phyloP scores from a whole-genome alignment of 2,113 vertebrate genomes.

The Pteropus alecto region DNA sequence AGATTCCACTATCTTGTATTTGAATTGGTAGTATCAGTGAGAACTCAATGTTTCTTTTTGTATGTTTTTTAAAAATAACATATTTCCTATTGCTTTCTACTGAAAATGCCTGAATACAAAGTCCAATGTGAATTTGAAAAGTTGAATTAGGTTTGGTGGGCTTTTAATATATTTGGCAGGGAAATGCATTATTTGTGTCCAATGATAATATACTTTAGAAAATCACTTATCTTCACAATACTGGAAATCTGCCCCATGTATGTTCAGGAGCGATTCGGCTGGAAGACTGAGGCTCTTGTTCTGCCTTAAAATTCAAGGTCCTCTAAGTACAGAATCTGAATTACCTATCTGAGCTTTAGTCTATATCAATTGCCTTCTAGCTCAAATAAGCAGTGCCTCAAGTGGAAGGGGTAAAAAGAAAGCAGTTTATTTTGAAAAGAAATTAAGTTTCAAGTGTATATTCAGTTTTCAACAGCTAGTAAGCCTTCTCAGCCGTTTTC shows the following conservation, averaged over 20 bases:
- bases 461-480: not conserved
- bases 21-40: not conserved
- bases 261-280: conserved; percentile 41
- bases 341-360: not conserved
- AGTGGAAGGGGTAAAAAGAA: not conserved
- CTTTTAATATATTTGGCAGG: not conserved
- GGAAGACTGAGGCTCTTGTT: not conserved
- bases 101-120: not conserved
- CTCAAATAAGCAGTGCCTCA: not conserved
- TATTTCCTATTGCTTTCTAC: not conserved
- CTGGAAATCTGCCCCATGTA: not conserved
- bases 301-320: conserved; percentile 27
- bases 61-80: not conserved
- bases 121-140: not conserved
- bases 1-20: not conserved
- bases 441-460: conserved; percentile 7
- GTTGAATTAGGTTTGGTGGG: not conserved
- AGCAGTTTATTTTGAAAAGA: not conserved
- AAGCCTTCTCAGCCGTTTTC: not conserved
- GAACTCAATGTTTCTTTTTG: not conserved
- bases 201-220: conserved; percentile 35
- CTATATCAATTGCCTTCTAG: not conserved
- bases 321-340: conserved; percentile 1
- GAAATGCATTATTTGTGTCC: not conserved
- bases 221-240: not conserved